Evolutionary conservation across 1,140 invertebrate genomes (phyloP).

Genomic region (Drosophila suzukii): DNA sequence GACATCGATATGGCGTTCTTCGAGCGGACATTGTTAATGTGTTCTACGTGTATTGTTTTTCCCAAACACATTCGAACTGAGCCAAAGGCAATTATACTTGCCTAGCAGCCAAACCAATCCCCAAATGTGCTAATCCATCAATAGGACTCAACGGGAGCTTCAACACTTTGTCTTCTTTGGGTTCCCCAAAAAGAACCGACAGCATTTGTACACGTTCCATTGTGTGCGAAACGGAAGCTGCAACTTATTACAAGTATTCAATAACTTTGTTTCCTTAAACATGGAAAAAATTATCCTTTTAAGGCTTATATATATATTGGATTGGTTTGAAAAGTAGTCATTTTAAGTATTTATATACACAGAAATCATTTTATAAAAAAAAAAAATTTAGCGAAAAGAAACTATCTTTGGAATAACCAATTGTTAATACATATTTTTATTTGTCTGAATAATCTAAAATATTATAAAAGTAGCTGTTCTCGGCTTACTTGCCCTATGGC

Average conservation of each 20-base stretch:
- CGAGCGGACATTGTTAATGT: constrained; percentile 62
- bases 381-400: too few species aligned
- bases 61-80: constrained; percentile 6
- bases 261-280: constrained; percentile 12
- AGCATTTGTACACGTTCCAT: neutral
- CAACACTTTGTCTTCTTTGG: constrained; percentile 41
- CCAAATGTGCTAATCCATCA: constrained; percentile 69
- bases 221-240: constrained; percentile 27
- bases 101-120: constrained; percentile 38
- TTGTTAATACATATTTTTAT: too few species aligned
- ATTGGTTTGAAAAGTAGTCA: neutral
- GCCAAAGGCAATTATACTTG: constrained; percentile 57
- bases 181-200: constrained; percentile 1
- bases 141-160: constrained; percentile 38
- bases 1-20: constrained; percentile 69
- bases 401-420: too few species aligned
- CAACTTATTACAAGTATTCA: constrained; percentile 47
- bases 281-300: neutral
- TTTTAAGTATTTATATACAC: neutral
- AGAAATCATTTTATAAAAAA: too few species aligned
- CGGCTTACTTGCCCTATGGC: neutral
- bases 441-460: neutral
- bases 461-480: neutral
- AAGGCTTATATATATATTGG: neutral
- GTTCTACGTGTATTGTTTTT: constrained; percentile 36